Evolutionary conservation across 2,888 invertebrate species (phyloP).

Genomic region (Hoplodrina blanda): DNA sequence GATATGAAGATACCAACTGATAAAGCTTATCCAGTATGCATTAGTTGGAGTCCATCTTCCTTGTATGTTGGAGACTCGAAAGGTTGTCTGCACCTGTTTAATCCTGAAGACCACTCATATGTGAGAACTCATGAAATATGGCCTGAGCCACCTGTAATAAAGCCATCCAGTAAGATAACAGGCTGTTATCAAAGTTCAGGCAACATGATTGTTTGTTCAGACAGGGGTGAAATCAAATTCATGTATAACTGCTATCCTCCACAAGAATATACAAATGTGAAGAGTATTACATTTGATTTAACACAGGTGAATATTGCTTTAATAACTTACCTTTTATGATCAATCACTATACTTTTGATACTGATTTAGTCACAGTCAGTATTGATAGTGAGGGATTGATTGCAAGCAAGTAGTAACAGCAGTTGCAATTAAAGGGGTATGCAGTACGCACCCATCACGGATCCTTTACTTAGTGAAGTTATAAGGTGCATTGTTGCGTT

Average conservation of each 20-base stretch:
- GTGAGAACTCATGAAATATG: conserved; percentile 80
- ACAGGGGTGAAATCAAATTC: conserved; percentile 86
- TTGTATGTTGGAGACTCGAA: conserved; percentile 87
- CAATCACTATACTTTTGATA: neutral
- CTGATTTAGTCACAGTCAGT: neutral
- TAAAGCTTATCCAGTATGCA: conserved; percentile 83
- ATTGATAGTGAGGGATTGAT: neutral
- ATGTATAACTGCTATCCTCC: conserved; percentile 86
- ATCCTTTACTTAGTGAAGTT: neutral
- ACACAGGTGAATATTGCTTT: conserved; percentile 80
- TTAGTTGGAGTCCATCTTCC: conserved; percentile 83
- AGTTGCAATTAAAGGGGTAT: neutral
- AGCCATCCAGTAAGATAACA: conserved; percentile 83
- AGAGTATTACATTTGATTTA: conserved; percentile 82
- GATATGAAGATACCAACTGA: conserved; percentile 82
- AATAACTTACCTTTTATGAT: neutral
- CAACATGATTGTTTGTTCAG: conserved; percentile 84
- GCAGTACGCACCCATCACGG: neutral
- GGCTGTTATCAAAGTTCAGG: conserved; percentile 83
- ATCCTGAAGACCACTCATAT: conserved; percentile 78
- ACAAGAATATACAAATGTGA: conserved; percentile 78
- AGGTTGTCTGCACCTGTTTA: conserved; percentile 83
- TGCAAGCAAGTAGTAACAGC: neutral
- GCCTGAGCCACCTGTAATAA: conserved; percentile 79
- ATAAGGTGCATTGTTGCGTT: neutral